Base-by-base conservation (phyloP, 1,140 invertebrate species). In the Temnothorax nylanderi region DNA sequence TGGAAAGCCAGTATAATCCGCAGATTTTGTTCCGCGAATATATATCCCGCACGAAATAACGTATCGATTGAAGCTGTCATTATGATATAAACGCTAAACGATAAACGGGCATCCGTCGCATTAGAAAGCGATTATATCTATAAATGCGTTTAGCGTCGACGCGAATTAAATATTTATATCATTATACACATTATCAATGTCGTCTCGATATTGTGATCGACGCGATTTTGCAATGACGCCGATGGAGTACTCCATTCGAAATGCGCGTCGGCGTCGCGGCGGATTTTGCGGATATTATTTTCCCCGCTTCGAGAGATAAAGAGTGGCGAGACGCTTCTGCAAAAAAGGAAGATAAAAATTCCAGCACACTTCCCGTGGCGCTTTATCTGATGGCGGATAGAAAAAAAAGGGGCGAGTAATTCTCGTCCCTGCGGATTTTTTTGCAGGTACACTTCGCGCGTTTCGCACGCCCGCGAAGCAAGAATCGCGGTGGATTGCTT, bases 121-220 rank as follows among this genome's bases (percentile, higher is more conserved):
- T 85, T 85, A 64, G 60, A 78, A 56, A 85, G 18, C 37, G 60
- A 64, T 64, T 85, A 54, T 18, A 75, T 49, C 11, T 62, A 49
- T 13, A 41, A 41, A 64, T 18, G 32, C 47, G 34, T 69, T 69
- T 71, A 56, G 18, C 37, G 21, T 81, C 34, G 34, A 56, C 13
- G 21, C 47, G 37, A 71, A 81, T 71, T 81, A 81, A 81, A 58
- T 21, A n/a, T 71, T 34, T 56, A 41, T 26, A 41, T 41, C 13
- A 16, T 77, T 60, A 80, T 67, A 41, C 37, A 10, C 7, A 18
- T 65, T 32, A 34, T 26, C 60, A 47, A 49, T 65, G 51, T 0
- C 49, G 21, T 56, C 37, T 16, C 49, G 64, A 81, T 47, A 62
- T 62, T 44, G 37, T 41, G 56, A 77, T 51, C 21, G 49, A 69